Evolutionary conservation across 2,888 invertebrate genomes (phyloP), one percentile per base, ranked within the genome.

Genomic region (Dorcus parallelipipedus): DNA sequence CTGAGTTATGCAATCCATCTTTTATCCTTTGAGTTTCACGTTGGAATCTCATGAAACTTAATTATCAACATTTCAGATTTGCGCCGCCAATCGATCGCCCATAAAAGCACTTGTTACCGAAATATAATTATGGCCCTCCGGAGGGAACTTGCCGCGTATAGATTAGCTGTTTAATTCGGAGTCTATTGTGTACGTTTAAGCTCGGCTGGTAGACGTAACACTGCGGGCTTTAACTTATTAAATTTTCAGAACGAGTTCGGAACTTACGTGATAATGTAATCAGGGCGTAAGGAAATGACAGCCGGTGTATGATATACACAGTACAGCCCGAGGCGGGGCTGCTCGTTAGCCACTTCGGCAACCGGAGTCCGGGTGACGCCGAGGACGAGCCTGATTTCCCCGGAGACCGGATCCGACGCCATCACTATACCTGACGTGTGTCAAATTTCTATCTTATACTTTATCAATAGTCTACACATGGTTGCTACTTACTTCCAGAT

Each of bases 371-470:
- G 50, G 56, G 56, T 56, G 56, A 56, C 50, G 50, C 40, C 26
- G 56, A 56, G 56, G 56, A 56, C 56, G 49, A 38, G 56, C 26
- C 38, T 56, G 56, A 56, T 56, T 56, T 56, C 56, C 56, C 56
- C 45, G 49, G 56, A 50, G 56, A 49, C 49, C 48, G 54, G 54
- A 54, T 54, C 38, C 56, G 50, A 10, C 50, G 49, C 43, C 50
- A 50, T 50, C 45, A 50, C 56, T 49, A 41, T 56, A 54, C 49
- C 56, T 50, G 56, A 49, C 56, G 50, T 50, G 56, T 50, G 56
- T 56, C 56, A 56, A 56, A 50, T 56, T 56, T 41, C 56, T 42
- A 50, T 56, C 56, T 56, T 49, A 5, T 54, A 54, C 54, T 47
- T 56, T 56, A 56, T 56, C 56, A 50, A 56, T 56, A 56, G 42